Percentiles rank a stretch among this genome's conserved stretches.
Conservation (phyloP, 2,113 vertebrate species). For the Oceanites oceanicus region DNA sequence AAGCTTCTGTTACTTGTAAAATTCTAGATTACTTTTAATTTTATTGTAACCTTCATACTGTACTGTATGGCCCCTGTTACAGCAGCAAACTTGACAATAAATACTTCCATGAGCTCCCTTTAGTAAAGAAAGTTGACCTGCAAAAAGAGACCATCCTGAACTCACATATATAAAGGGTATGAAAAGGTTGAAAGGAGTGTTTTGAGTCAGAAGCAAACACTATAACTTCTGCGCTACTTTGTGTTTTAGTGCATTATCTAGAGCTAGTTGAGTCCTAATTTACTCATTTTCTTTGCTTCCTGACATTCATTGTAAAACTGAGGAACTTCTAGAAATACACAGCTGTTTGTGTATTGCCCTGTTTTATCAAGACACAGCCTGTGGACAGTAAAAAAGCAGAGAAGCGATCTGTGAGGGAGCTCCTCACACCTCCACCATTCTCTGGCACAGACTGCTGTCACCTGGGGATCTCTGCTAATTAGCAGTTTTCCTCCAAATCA, state of each 20-base stretch:
- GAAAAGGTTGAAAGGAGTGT: neutral
- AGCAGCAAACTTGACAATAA: neutral
- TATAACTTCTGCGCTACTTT: neutral
- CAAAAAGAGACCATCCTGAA: neutral
- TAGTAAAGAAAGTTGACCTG: neutral
- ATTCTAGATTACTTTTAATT: neutral
- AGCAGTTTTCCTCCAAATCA: neutral
- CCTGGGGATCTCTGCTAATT: neutral
- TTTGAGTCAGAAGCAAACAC: neutral
- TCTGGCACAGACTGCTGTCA: neutral
- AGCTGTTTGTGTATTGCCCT: neutral
- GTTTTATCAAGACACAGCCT: neutral
- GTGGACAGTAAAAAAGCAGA: neutral
- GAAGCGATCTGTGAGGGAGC: neutral
- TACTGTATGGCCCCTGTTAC: neutral
- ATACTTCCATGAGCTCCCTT: neutral
- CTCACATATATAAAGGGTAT: rapidly evolving
- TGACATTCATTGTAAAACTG: neutral
- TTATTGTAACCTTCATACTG: neutral
- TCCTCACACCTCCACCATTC: neutral
- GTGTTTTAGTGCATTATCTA: neutral
- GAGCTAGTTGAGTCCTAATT: neutral
- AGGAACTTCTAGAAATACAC: neutral
- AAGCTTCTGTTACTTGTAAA: neutral
- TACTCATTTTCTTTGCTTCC: neutral